Percentiles rank a stretch among this genome's conserved stretches.
Conservation (phyloP, 2,113 vertebrate species). For the Carollia perspicillata region DNA sequence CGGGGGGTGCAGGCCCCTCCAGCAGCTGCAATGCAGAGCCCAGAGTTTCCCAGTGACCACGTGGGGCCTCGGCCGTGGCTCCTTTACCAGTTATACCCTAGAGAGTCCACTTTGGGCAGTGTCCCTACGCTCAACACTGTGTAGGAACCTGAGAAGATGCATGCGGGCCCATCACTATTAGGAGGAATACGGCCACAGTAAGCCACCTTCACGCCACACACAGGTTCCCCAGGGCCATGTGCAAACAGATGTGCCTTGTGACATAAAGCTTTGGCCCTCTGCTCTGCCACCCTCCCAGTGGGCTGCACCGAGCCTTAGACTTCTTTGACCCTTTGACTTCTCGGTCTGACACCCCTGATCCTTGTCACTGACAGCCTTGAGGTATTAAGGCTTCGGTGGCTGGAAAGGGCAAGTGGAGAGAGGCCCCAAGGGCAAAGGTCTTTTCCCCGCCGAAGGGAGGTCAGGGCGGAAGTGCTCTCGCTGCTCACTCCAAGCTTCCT, state of each 20-base stretch:
- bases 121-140: too few relatives aligned
- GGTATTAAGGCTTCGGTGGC: too few relatives aligned
- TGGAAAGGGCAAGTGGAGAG: background rate
- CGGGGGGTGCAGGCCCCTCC: background rate
- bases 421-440: background rate
- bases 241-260: background rate
- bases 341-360: background rate
- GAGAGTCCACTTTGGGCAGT: background rate
- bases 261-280: background rate
- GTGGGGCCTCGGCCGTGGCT: background rate
- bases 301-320: background rate
- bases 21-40: accelerated
- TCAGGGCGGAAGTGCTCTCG: background rate
- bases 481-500: background rate
- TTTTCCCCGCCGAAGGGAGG: background rate
- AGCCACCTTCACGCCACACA: too few relatives aligned
- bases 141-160: background rate
- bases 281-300: background rate
- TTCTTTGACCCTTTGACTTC: background rate
- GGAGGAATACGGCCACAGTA: background rate
- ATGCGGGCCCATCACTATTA: accelerated
- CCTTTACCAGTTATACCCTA: background rate
- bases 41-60: accelerated
- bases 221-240: accelerated
- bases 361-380: too few relatives aligned